These are phyloP conservation scores for Orchesellides sinensis DNA, from an alignment of 2,888 invertebrate genomes.

Conservation along the genomic window DNA sequence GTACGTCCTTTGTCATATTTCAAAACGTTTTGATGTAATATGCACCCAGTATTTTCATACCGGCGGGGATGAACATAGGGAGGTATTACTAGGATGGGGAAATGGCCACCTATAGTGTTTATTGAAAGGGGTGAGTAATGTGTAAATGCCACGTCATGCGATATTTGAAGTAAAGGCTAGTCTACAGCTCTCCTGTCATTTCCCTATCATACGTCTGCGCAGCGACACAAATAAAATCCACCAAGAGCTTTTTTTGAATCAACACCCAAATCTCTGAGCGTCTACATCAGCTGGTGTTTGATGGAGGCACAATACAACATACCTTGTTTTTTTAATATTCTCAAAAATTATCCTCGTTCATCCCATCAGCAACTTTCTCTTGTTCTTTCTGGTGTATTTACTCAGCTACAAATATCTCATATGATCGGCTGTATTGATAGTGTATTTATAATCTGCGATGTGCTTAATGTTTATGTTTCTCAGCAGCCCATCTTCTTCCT, in stretches of 20 bases:
- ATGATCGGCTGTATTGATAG: too few species aligned
- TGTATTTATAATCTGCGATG: background rate
- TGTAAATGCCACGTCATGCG: conserved; percentile 61
- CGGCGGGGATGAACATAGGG: too few species aligned
- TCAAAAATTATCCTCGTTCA: too few species aligned
- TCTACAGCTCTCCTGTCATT: conserved; percentile 36
- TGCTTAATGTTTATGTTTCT: background rate
- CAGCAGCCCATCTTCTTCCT: background rate
- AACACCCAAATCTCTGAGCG: conserved; percentile 7
- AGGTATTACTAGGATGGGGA: too few species aligned
- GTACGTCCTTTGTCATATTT: too few species aligned
- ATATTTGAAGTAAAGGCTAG: conserved; percentile 51
- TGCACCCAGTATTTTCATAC: too few species aligned
- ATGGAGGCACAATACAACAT: conserved; percentile 53
- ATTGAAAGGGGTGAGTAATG: background rate
- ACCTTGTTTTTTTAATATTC: background rate
- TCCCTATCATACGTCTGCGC: conserved; percentile 30
- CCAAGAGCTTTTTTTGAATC: conserved; percentile 51
- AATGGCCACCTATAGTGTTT: too few species aligned
- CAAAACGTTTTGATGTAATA: too few species aligned
- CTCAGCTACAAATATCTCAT: too few species aligned
- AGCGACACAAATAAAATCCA: conserved; percentile 45
- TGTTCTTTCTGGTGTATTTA: too few species aligned
- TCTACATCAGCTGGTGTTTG: conserved; percentile 48
- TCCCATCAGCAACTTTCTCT: too few species aligned